Evolutionary conservation across 1,140 invertebrate genomes (phyloP).

Genomic region (Macrostomum lignano): DNA sequence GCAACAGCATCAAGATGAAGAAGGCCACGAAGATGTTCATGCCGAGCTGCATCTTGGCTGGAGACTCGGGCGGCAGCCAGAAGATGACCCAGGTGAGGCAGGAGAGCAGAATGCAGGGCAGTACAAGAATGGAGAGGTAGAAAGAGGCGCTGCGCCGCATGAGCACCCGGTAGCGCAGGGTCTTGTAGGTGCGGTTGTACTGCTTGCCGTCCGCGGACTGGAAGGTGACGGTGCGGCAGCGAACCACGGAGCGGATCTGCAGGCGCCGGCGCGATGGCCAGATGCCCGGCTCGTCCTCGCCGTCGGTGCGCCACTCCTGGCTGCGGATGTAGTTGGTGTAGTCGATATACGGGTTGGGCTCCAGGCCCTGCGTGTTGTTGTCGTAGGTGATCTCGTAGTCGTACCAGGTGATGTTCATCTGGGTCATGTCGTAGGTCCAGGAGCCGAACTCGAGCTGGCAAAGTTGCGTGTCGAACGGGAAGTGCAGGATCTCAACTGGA

Average conservation of each 20-base stretch:
- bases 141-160: constrained; percentile 6
- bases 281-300: not conserved
- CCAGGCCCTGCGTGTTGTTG: not conserved
- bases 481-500: constrained; percentile 1
- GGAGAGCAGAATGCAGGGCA: constrained; percentile 10
- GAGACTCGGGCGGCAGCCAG: constrained; percentile 11
- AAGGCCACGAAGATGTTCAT: constrained; percentile 10
- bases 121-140: constrained; percentile 10
- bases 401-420: constrained; percentile 1
- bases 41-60: constrained; percentile 10
- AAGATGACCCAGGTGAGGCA: constrained; percentile 10
- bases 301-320: constrained; percentile 5
- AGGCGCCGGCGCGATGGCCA: not conserved
- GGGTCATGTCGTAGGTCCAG: constrained; percentile 3
- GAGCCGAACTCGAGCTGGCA: constrained; percentile 6
- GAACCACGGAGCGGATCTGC: not conserved
- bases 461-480: constrained; percentile 7
- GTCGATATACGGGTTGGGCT: constrained; percentile 4
- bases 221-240: not conserved
- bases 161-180: not conserved
- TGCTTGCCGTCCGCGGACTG: not conserved
- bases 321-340: constrained; percentile 2
- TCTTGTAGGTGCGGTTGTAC: not conserved
- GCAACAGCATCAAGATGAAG: constrained; percentile 10
- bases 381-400: constrained; percentile 4